Base-by-base conservation (phyloP, 1,140 invertebrate species). In the Scaptomyza pallida region DNA sequence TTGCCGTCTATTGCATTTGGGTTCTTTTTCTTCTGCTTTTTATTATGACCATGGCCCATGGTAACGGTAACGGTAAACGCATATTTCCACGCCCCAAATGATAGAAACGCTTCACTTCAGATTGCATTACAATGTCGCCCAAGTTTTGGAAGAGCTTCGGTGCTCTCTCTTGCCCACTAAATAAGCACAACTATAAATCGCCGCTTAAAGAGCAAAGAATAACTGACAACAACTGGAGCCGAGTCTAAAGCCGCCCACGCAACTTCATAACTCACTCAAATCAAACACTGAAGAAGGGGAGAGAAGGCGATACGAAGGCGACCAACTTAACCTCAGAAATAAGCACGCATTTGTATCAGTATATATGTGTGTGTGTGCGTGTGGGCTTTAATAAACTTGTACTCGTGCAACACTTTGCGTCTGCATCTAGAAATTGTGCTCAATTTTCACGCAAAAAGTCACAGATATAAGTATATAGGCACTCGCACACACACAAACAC, bases 181-280 rank as follows among this genome's bases (percentile, higher is more conserved):
- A 72, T 76, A 83, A 83, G 76, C 86, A 83, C 47, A 72, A 76
- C 81, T 67, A 85, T 85, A 85, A 85, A 85, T 85, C 68, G 81
- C 61, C 41, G 64, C 72, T 83, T 75, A 72, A 72, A 60, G 60
- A 61, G 69, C 26, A 50, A 13, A 23, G 13, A 30, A 44, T 19
- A 51, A 41, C 56, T 45, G 30, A 26, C 26, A 30, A 10, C 12
- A 21, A 33, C 16, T 43, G 35, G 15, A 37, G 74, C 33, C 8
- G 35, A 33, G 54, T 57, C 48, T 45, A 47, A n/a, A 50, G 72
- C 65, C 77, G 78, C 80, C 80, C 73, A 85, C 81, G 73, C 71
- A 85, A 81, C 77, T 85, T 85, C 77, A 85, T 85, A 85, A 85
- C 75, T 85, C 81, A 85, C 81, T 85, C 80, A 81, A 70, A 71